Evolutionary conservation across 2,888 invertebrate genomes (phyloP), one percentile per base, ranked within the genome.

Genomic region (Steinernema scapterisci): DNA sequence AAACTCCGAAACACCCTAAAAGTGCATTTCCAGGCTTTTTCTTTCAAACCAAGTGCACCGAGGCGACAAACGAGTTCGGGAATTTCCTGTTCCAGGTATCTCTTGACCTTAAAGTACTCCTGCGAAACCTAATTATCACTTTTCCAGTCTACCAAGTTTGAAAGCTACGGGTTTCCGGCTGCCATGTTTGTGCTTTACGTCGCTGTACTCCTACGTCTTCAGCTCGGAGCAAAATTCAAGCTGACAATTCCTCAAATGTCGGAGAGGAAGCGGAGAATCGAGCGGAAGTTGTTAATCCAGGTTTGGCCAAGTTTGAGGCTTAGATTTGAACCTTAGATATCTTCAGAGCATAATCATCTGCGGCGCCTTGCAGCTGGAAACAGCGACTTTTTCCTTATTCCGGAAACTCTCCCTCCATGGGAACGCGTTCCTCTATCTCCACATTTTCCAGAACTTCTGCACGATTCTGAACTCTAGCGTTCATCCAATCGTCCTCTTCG

Each of bases 151-250:
- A 63, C 63, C 7, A 63, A 63, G 16, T 63, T 27, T n/a, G 63
- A 63, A 38, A 63, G 63, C 63, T 63, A 63, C n/a, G 31, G 23
- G 7, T 27, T 63, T n/a, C 63, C 63, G 1, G 27, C 31, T 5
- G 63, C 63, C 38, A 63, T 63, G 31, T 63, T 63, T 25, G 63
- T 63, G 11, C 63, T 63, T 27, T 63, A 63, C 63, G 63, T 63
- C 31, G 27, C 25, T 19, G 63, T 63, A 16, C 63, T 63, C 16
- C 16, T 63, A 27, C 63, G 31, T 16, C 21, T 63, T 11, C 63
- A 63, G 9, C 1, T 63, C 6, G 63, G 63, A 1, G 31, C 25
- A 6, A 63, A 63, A n/a, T 63, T 63, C 63, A 27, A 38, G 1
- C 31, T 63, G 31, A 16, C 63, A 7, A 63, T 31, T 6, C 21